Percentiles rank a stretch among this genome's conserved stretches.
These are phyloP conservation scores for Arctocebus calabarensis DNA, from an alignment of 2,797 vertebrate genomes.

Conservation along the genomic window DNA sequence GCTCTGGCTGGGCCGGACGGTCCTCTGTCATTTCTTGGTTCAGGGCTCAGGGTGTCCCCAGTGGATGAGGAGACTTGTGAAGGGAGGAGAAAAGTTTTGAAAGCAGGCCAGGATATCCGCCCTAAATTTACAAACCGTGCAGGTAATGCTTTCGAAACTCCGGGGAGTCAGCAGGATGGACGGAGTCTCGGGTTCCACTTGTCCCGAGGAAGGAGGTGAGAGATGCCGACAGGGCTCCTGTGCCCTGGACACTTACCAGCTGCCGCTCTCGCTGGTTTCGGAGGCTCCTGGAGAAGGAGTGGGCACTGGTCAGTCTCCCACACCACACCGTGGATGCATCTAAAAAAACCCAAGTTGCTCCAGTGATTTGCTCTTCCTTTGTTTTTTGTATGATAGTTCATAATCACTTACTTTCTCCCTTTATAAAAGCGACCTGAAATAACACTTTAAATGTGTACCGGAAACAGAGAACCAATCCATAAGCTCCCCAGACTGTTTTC, in stretches of 20 bases:
- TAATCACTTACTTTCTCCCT: background rate
- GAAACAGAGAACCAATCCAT: slow-evolving; percentile 39
- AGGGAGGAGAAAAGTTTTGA: slow-evolving; percentile 77
- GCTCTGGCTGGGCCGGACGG: background rate
- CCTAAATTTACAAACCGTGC: slow-evolving; percentile 89
- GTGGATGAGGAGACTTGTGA: background rate
- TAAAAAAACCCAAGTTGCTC: background rate
- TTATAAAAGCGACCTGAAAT: background rate
- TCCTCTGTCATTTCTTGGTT: fast-evolving
- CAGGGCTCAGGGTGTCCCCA: fast-evolving
- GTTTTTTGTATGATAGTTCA: background rate
- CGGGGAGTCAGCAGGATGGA: slow-evolving; percentile 92
- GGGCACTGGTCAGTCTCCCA: background rate
- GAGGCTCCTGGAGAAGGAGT: slow-evolving; percentile 53
- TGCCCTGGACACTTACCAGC: slow-evolving; percentile 50
- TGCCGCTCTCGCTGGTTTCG: slow-evolving; percentile 41
- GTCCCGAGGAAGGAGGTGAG: slow-evolving; percentile 86
- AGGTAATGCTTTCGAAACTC: slow-evolving; percentile 90
- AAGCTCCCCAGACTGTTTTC: slow-evolving; percentile 47
- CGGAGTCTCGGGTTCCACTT: slow-evolving; percentile 90
- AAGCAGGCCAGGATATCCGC: slow-evolving; percentile 93
- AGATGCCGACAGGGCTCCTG: slow-evolving; percentile 80
- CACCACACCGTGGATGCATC: background rate
- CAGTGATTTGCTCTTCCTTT: background rate
- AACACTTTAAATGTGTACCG: background rate